These are phyloP conservation scores for Papilio elwesi DNA, from an alignment of 2,888 invertebrate genomes.

Conservation along the genomic window DNA sequence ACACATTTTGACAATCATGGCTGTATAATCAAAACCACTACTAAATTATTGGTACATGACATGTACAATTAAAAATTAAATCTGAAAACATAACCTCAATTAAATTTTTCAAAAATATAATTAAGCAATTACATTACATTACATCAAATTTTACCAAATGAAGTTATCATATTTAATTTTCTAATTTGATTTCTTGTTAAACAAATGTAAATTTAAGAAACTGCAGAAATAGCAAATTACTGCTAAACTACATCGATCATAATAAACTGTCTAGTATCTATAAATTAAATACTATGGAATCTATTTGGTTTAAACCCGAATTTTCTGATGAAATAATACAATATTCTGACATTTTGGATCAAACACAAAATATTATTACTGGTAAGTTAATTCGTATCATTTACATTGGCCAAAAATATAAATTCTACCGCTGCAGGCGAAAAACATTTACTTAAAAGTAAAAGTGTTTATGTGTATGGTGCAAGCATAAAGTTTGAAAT, in stretches of 20 bases:
- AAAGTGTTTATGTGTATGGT: not conserved
- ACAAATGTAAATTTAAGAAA: conserved; percentile 7
- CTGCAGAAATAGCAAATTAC: not conserved
- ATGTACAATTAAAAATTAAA: not conserved
- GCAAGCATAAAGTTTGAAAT: not conserved
- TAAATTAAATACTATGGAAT: conserved; percentile 57
- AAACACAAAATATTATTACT: conserved; percentile 73
- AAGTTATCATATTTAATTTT: too few relatives aligned
- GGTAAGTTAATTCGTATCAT: conserved; percentile 61
- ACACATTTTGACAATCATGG: conserved; percentile 11
- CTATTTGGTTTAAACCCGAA: conserved; percentile 68
- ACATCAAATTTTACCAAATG: not conserved
- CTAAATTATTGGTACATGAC: not conserved
- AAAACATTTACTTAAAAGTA: not conserved
- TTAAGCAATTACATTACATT: not conserved
- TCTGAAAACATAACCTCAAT: conserved; percentile 26
- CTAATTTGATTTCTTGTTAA: not conserved
- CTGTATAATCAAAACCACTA: not conserved
- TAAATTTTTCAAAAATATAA: conserved; percentile 8
- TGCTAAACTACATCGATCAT: not conserved
- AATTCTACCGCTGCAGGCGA: not conserved
- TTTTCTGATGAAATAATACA: conserved; percentile 73
- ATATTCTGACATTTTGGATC: conserved; percentile 66
- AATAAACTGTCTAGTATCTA: not conserved
- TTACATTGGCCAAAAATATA: not conserved